Evolutionary conservation across 35 echinoderm and acorn worm genomes (phyloP).

Genomic region (Stichopus chloronotus): DNA sequence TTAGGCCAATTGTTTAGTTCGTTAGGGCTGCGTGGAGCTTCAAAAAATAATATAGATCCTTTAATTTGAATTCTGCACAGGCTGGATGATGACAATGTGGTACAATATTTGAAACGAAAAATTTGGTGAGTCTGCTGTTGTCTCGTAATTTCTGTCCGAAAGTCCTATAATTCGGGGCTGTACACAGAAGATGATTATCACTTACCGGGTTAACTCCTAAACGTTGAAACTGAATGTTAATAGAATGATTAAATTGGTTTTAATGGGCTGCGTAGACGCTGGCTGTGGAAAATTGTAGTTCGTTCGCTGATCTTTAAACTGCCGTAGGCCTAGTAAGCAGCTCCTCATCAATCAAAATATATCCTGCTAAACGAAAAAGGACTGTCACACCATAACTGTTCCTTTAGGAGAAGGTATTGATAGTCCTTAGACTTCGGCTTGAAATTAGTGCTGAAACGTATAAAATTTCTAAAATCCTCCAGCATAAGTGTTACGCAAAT

Average conservation of each 20-base stretch:
- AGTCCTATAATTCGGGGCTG: too few species aligned
- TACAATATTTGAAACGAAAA: not conserved
- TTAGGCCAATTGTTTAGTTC: too few species aligned
- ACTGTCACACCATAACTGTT: not conserved
- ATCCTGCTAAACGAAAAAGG: not conserved
- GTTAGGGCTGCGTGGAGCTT: too few species aligned
- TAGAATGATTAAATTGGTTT: too few species aligned
- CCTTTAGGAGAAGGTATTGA: not conserved
- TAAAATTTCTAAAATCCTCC: not conserved
- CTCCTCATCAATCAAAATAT: not conserved
- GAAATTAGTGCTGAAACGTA: not conserved
- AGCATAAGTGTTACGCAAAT: not conserved
- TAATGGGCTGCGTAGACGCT: not conserved
- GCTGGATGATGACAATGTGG: not conserved
- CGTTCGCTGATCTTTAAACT: not conserved
- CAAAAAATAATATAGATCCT: too few species aligned
- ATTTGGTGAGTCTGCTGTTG: too few species aligned
- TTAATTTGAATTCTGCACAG: conserved; percentile 34
- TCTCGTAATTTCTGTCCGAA: too few species aligned
- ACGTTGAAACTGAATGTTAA: too few species aligned
- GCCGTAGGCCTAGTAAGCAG: not conserved
- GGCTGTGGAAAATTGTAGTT: not conserved
- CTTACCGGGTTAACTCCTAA: too few species aligned
- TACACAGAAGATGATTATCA: too few species aligned
- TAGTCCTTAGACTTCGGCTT: not conserved